Conservation (phyloP, 2,113 vertebrate genomes). For the Cryptomyrus ogoouensis region DNA sequence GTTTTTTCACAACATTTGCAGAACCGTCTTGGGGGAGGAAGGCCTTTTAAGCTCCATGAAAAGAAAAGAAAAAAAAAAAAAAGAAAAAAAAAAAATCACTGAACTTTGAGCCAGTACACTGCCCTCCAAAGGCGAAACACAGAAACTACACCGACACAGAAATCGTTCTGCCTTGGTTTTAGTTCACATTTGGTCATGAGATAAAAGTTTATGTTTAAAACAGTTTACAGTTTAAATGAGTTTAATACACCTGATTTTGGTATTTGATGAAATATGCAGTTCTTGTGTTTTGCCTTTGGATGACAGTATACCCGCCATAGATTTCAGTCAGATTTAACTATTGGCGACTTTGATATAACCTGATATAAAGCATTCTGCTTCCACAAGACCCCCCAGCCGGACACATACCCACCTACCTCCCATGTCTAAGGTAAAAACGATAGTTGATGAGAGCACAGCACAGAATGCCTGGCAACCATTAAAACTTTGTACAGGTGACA, state of each 20-base stretch:
- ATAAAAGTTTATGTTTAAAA: background rate
- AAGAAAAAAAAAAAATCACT: background rate
- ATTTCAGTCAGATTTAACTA: background rate
- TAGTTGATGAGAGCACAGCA: constrained; percentile 24
- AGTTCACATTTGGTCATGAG: background rate
- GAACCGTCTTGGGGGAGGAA: background rate
- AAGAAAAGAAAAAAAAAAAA: background rate
- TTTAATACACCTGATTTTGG: background rate
- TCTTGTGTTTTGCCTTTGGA: background rate
- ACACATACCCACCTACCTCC: constrained; percentile 17
- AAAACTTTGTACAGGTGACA: constrained; percentile 61
- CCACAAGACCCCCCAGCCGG: background rate
- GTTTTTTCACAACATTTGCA: background rate
- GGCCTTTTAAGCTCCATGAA: background rate
- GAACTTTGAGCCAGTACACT: background rate
- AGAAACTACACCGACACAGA: background rate
- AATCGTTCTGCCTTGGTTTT: background rate
- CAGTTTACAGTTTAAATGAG: background rate
- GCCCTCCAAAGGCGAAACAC: background rate
- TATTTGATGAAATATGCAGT: background rate
- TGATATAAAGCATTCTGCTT: background rate
- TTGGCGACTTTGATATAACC: background rate
- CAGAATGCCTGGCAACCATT: constrained; percentile 70
- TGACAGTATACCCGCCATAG: background rate
- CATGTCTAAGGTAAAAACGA: background rate